Conservation (phyloP, 2,113 vertebrate genomes). For the Agelaius phoeniceus region DNA sequence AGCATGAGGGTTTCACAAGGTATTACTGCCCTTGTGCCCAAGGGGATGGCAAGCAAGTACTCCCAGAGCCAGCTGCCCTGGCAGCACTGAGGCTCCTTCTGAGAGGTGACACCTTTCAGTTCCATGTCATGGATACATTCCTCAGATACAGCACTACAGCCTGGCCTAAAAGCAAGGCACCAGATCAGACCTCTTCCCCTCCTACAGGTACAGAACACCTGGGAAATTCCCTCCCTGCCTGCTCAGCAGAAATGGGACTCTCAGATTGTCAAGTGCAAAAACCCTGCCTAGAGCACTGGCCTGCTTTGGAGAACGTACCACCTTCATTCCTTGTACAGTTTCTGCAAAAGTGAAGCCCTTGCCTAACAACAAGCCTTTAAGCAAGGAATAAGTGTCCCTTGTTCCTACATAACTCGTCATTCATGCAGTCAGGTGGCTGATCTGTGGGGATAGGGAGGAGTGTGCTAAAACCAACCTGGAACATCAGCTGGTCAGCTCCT, state of each 20-base stretch:
- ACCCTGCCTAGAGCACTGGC: background rate
- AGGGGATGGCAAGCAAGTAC: background rate
- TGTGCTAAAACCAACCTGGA: background rate
- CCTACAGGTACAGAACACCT: background rate
- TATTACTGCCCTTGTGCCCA: background rate
- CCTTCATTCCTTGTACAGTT: background rate
- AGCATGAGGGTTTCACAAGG: background rate
- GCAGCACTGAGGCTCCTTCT: background rate
- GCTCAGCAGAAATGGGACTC: background rate
- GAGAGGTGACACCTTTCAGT: background rate
- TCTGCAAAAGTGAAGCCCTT: background rate
- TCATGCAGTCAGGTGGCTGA: background rate
- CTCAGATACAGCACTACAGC: background rate
- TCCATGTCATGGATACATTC: too few relatives aligned
- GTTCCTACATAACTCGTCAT: background rate
- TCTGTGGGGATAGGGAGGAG: rapidly evolving
- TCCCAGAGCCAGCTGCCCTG: background rate
- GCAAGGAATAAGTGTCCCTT: background rate
- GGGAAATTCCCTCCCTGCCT: background rate
- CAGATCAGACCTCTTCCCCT: background rate
- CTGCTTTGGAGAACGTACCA: background rate
- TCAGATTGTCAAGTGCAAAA: background rate
- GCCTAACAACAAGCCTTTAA: background rate
- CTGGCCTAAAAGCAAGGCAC: background rate
- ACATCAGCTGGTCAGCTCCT: background rate